Evolutionary conservation across 2,113 vertebrate species (phyloP).

Genomic region (Pelobates fuscus): DNA sequence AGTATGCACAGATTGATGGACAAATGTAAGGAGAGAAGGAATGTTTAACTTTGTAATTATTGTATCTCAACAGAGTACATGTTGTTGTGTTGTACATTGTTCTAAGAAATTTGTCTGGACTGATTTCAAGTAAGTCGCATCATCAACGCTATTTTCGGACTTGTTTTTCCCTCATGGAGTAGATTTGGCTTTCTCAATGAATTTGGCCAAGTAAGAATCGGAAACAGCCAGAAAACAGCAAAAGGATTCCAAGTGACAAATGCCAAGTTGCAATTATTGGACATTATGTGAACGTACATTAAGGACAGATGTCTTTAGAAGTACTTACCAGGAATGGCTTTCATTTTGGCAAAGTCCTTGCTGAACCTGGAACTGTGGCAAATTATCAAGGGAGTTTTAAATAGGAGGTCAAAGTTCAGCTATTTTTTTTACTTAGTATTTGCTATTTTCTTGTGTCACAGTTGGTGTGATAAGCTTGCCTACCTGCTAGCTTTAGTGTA

Average conservation of each 20-base stretch:
- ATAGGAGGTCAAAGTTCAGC: no score
- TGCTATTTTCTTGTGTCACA: no score
- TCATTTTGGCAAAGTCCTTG: no score
- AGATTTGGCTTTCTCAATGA: background rate
- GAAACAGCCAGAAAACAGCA: background rate
- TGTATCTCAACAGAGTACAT: no score
- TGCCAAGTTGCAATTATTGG: background rate
- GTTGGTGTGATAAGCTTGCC: no score
- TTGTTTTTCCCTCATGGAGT: background rate
- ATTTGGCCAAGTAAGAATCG: background rate
- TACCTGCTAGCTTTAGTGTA: no score
- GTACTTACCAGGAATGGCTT: background rate
- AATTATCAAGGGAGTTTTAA: no score
- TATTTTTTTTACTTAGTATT: no score
- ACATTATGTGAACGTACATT: background rate
- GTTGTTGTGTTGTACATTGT: conserved; percentile 1
- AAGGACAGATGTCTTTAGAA: background rate
- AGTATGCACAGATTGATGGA: no score
- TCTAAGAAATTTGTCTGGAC: background rate
- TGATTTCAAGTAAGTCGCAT: background rate
- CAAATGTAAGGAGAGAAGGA: no score
- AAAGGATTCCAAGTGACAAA: background rate
- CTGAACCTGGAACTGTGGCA: no score
- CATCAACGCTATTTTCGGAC: background rate
- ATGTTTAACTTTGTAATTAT: no score